Evolutionary conservation across 1,140 invertebrate species (phyloP), one percentile per base, ranked within the genome.

Genomic region (Drosophila athabasca): DNA sequence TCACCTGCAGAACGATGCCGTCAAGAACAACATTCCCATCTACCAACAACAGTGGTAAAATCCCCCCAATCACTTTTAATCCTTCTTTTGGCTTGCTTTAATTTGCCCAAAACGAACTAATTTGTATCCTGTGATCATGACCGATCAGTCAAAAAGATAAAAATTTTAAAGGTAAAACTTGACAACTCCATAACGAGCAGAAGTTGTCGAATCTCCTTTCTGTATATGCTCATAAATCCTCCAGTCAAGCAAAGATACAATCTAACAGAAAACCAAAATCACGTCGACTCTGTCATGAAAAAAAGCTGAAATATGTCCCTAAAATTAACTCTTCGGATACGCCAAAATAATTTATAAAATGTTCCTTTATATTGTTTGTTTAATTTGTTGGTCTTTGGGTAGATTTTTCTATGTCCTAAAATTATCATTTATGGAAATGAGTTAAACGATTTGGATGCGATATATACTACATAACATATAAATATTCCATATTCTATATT

Each of bases 41-140:
- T 91, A 91, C 64, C 90, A 91, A 54, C 90, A 91, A 72, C 90
- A 91, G 69, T 90, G 90, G 84, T 91, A 91, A 91, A 62, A 76
- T 59, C 55, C 58, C 45, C 31, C 39, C 15, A 53, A 6, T 39
- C 43, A 50, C 60, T 19, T 22, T 9, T 22, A 44, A 66, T 31
- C 60, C 43, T 54, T 66, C n/a, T 59, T 39, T 45, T 65, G 43
- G 55, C 43, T 65, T 44, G 49, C 48, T 62, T 68, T 31, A 43
- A 51, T 58, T 77, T 72, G 43, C 35, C 67, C 26, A 55, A 65
- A 26, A 26, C 22, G 35, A 39, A 39, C 11, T 39, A 13, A 39
- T 39, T 39, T 13, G 35, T 39, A 39, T 39, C 35, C 35, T 39
- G 35, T 39, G 35, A 39, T 39, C 35, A 39, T 4, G 35, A 69